Base-by-base conservation (phyloP, 2,113 vertebrate species). In the Tragelaphus buxtoni region DNA sequence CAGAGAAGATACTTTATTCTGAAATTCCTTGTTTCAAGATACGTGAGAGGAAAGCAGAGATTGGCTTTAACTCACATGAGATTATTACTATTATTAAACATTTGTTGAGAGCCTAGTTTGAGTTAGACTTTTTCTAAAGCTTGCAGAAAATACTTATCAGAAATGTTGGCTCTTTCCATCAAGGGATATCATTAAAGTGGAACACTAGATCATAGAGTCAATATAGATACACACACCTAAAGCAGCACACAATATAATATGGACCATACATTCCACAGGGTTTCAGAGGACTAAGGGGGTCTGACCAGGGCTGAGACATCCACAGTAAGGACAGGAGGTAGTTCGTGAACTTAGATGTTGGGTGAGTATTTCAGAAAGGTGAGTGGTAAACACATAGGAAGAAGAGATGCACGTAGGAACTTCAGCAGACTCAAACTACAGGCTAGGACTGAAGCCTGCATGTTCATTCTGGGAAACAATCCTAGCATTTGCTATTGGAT, bases 61-160 rank as follows among this genome's bases (percentile, higher is more conserved):
- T 5, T 81, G 12, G 3, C n/a, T 86, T 69, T 77, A 56, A 77
- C 42, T 74, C 32, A 56, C 28, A 47, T 12, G 60, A 26, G 35
- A 72, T 77, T 81, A 58, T 45, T 90, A 60, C 9, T 51, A 17
- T 81, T 42, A 39, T 53, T 42, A 93, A 95, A 90, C 13, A 86
- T 51, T 76, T 84, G 26, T 32, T 87, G 42, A 93, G 22, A 94
- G 74, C 7, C 3, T 58, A 45, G 22, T 32, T 2, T 45, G 82
- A 85, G 42, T 87, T 49, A 88, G 77, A 82, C 0, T 7, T 87
- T 83, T 55, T 47, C 30, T 79, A 14, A 3, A 32, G 13, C n/a
- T 83, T 83, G 77, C 3, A 91, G 65, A 77, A 88, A 85, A 85
- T 63, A 84, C 24, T 30, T 5, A 28, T 56, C 18, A 69, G 22